phyloP scores from a whole-genome alignment of 2,888 invertebrate species.

The Trachelus tabidus region DNA sequence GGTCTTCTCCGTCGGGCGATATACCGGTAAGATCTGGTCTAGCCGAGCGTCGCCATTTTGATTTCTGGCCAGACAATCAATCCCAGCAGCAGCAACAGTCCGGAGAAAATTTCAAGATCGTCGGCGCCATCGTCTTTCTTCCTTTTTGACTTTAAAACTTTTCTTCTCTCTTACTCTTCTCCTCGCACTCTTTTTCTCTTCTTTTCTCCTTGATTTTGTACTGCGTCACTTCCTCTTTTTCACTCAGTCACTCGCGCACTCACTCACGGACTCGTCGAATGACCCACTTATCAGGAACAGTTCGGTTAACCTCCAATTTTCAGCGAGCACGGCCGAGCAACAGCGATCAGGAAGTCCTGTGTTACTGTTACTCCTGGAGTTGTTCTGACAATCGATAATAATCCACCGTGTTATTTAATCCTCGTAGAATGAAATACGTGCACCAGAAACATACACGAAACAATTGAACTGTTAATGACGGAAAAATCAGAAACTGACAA shows the following conservation, averaged over 20 bases:
- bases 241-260: slow-evolving; percentile 26
- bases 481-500: too few relatives aligned
- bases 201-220: slow-evolving; percentile 18
- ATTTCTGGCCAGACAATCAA: slow-evolving; percentile 27
- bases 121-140: slow-evolving; percentile 27
- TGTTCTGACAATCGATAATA: background rate
- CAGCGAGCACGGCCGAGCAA: slow-evolving; percentile 16
- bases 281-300: slow-evolving; percentile 38
- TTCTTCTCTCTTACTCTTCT: slow-evolving; percentile 19
- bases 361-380: background rate
- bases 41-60: slow-evolving; percentile 48
- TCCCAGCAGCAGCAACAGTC: slow-evolving; percentile 22
- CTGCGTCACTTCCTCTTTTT: slow-evolving; percentile 6
- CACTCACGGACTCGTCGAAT: slow-evolving; percentile 32
- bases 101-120: slow-evolving; percentile 25
- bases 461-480: too few relatives aligned
- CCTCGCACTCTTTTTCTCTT: slow-evolving; percentile 15
- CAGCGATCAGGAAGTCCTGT: slow-evolving; percentile 2
- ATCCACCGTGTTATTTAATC: background rate
- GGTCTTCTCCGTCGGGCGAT: background rate
- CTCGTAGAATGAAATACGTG: background rate
- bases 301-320: slow-evolving; percentile 25
- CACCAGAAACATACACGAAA: background rate
- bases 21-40: slow-evolving; percentile 12
- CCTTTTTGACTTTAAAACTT: slow-evolving; percentile 10